phyloP scores from a whole-genome alignment of 2,113 vertebrate genomes.

The Podiceps cristatus region DNA sequence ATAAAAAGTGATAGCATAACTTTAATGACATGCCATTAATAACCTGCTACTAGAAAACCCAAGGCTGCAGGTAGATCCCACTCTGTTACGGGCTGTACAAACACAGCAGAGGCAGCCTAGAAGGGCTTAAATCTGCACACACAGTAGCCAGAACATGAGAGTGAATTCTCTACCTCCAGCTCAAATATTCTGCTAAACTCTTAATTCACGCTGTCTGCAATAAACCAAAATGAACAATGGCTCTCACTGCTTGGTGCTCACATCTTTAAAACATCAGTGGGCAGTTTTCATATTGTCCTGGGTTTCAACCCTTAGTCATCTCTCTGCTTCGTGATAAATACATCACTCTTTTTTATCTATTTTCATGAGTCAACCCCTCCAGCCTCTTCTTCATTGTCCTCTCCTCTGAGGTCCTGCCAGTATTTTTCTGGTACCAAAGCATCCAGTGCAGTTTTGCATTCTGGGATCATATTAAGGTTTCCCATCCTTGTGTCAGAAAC shows the following conservation, averaged over 20 bases:
- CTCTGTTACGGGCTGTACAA: neutral
- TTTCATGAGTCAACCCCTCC: constrained; percentile 43
- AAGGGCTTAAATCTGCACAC: constrained; percentile 25
- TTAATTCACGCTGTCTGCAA: neutral
- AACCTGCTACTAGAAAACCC: constrained; percentile 16
- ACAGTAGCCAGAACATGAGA: constrained; percentile 10
- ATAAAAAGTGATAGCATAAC: constrained; percentile 20
- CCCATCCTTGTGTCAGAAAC: neutral
- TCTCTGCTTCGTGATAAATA: constrained; percentile 25
- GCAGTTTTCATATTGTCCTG: constrained; percentile 42
- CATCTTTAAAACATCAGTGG: constrained; percentile 46
- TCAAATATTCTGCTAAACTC: constrained; percentile 21
- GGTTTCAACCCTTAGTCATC: constrained; percentile 56
- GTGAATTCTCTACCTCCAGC: neutral
- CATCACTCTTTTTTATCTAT: constrained; percentile 26
- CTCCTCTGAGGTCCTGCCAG: neutral
- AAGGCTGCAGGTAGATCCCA: neutral
- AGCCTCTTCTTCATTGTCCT: constrained; percentile 21
- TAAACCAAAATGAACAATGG: constrained; percentile 41
- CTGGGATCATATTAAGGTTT: constrained; percentile 55
- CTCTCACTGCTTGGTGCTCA: neutral
- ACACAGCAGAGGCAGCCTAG: neutral
- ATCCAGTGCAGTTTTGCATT: constrained; percentile 10
- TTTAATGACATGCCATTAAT: constrained; percentile 28
- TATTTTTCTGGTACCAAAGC: constrained; percentile 25